A percentile compares a stretch with the other conserved stretches of the same genome.
Conservation (phyloP, 2,888 invertebrate genomes). For the Scaptodrosophila latifasciaeformis region DNA sequence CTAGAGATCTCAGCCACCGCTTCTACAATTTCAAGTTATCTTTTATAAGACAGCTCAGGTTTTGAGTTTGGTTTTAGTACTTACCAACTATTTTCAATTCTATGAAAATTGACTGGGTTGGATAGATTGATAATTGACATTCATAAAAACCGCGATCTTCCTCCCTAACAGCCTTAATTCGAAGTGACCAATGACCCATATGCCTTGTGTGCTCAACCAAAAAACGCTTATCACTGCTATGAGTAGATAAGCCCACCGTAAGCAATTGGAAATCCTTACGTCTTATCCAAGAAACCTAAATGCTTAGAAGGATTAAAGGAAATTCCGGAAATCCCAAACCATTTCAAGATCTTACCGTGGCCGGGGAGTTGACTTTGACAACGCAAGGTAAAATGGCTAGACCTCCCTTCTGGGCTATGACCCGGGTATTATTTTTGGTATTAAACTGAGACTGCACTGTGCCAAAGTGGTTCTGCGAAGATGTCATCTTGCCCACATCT, state of each 20-base stretch:
- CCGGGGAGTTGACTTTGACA: constrained; percentile 74
- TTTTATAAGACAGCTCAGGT: no score
- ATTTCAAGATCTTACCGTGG: constrained; percentile 72
- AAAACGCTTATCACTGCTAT: constrained; percentile 80
- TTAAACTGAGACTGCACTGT: constrained; percentile 71
- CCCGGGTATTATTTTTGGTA: constrained; percentile 74
- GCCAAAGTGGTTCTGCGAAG: constrained; percentile 73
- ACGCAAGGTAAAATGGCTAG: constrained; percentile 74
- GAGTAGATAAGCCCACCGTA: constrained; percentile 80
- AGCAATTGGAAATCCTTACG: constrained; percentile 80
- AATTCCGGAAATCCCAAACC: background rate
- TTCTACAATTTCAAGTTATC: constrained; percentile 58
- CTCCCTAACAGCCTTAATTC: constrained; percentile 74
- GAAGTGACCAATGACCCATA: constrained; percentile 78
- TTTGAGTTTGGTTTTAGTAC: constrained; percentile 38
- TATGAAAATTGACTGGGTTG: constrained; percentile 80
- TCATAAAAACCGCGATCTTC: constrained; percentile 77
- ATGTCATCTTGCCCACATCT: constrained; percentile 73
- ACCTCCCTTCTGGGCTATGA: constrained; percentile 74
- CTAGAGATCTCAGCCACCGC: constrained; percentile 75
- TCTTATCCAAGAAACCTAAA: constrained; percentile 80
- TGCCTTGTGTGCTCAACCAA: constrained; percentile 79
- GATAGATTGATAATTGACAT: constrained; percentile 82
- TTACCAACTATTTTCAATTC: constrained; percentile 81
- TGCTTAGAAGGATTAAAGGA: background rate